These are phyloP conservation scores for Monopterus albus DNA, from an alignment of 2,113 vertebrate genomes.

Conservation along the genomic window DNA sequence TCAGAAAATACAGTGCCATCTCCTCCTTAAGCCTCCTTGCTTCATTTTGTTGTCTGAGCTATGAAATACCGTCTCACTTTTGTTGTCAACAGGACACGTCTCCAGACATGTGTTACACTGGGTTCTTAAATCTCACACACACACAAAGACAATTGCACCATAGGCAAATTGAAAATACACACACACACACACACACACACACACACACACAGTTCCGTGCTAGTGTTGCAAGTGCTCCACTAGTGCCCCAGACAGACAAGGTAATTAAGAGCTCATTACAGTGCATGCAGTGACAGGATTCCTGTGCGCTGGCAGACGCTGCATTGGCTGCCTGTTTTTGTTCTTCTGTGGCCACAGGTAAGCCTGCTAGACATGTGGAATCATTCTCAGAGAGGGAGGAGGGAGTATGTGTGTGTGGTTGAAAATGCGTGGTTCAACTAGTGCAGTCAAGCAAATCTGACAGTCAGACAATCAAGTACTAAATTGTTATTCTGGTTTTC, in stretches of 20 bases:
- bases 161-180: constrained; percentile 52
- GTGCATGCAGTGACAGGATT: constrained; percentile 81
- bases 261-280: constrained; percentile 84
- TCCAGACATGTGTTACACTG: constrained; percentile 64
- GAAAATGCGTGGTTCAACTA: constrained; percentile 62
- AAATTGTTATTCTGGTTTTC: constrained; percentile 78
- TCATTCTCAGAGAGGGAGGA: constrained; percentile 67
- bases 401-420: constrained; percentile 50
- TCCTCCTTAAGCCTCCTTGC: constrained; percentile 66
- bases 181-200: constrained; percentile 16
- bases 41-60: constrained; percentile 71
- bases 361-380: constrained; percentile 79
- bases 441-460: constrained; percentile 77
- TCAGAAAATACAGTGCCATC: constrained; percentile 62
- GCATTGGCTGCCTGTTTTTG: constrained; percentile 75
- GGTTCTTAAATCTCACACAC: constrained; percentile 56
- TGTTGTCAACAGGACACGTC: constrained; percentile 63
- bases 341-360: constrained; percentile 76
- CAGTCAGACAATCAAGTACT: constrained; percentile 67
- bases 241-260: constrained; percentile 78
- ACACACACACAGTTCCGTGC: constrained; percentile 44
- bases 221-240: constrained; percentile 69
- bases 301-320: constrained; percentile 71
- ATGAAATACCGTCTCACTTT: constrained; percentile 71
- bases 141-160: constrained; percentile 54